Base-by-base conservation (phyloP, 2,888 invertebrate genomes). In the Pharmacophagus antenor region DNA sequence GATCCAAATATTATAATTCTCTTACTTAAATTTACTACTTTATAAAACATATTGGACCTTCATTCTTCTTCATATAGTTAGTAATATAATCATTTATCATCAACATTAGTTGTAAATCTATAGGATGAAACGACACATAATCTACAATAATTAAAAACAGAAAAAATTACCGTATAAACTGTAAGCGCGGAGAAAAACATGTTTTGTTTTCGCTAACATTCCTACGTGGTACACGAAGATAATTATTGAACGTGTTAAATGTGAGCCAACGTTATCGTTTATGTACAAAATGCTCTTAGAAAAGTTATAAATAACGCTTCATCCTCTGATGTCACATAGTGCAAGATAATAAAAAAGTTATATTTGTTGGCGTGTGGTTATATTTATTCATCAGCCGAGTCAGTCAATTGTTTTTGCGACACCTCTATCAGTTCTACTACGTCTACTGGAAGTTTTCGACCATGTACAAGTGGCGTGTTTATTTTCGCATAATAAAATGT, bases 231-330 rank as follows among this genome's bases (percentile, higher is more conserved):
- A 47, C 15, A 41, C 4, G 25, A 48, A 44, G 54, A 53, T 42
- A 48, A 53, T 27, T 53, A 58, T 48, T 42, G 21, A 42, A 50
- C 49, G 21, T 23, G 20, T 53, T 48, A 41, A 59, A 59, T 48
- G 25, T 42, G 56, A 41, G 50, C 5, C 20, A 41, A 31, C 44
- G 25, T 54, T 56, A 60, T 60, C 60, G 27, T 25, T 12, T 8
- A 23, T 31, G 44, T 51, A 60, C 55, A 60, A 46, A 56, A 46
- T 55, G 44, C 55, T 55, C 56, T 60, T 60, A 60, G 60, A 56
- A 55, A 51, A 50, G 10, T 47, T 60, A 56, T 60, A 47, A 60
- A 60, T 60, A 55, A 37, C 37, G 25, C 51, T 50, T 54, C 42
- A 46, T 56, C 21, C 51, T 51, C 50, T 56, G 44, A 61, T 56